Evolutionary conservation across 1,140 invertebrate species (phyloP), one percentile per base, ranked within the genome.

Genomic region (Drosophila rhopaloa): DNA sequence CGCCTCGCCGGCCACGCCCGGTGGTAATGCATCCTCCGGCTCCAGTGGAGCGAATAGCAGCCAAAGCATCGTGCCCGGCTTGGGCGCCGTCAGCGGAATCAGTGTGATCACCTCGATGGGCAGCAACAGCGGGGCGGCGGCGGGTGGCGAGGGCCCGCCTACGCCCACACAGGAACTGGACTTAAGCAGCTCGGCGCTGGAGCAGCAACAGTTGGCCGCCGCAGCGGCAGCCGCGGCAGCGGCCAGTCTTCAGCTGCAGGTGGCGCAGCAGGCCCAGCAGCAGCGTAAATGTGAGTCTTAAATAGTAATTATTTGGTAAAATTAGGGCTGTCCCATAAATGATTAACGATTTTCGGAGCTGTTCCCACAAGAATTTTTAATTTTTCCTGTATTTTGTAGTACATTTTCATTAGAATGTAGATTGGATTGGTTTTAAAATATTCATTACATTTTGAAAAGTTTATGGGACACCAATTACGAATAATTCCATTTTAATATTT

Each of bases 101-200:
- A 89, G 84, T 70, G 84, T 89, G 74, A 89, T 89, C 66, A 89
- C 84, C 61, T 89, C 84, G 38, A 89, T 89, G 84, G 86, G 80
- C 73, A 92, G 82, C 76, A 90, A 79, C 48, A 90, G 82, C 61
- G 82, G 75, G 71, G 79, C 68, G 66, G 35, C 62, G 46, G 19
- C 61, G 56, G 75, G 75, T 8, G 86, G 83, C 40, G 93, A 93
- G 5, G 94, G 94, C 8, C 94, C 94, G 51, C 93, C 94, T 5
- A 94, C 94, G 60, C 94, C 94, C 6, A 94, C 94, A 61, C 93
- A 94, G 70, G 92, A 92, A 76, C 57, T 92, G 82, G 91, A 92
- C 82, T 70, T 92, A 61, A 91, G 90, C 73, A 78, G 91, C 90
- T 59, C 79, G 50, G 79, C 76, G 53, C 66, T 90, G 71, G 91